Evolutionary conservation across 1,140 invertebrate genomes (phyloP), one percentile per base, ranked within the genome.

Genomic region (Phocides pigmalion): DNA sequence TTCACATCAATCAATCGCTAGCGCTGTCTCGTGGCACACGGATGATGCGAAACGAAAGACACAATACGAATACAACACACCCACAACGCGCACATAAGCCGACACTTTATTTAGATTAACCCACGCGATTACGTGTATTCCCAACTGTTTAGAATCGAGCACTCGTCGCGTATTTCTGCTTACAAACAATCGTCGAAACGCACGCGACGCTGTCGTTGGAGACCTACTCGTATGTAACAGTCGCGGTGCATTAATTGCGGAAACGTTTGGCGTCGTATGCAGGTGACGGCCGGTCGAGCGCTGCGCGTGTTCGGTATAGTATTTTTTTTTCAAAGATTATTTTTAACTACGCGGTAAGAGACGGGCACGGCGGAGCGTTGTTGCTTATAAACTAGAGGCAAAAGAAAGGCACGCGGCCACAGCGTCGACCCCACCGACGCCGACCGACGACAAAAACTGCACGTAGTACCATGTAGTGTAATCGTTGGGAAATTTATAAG

Each of bases 71-170:
- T 42, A 73, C 56, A 49, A 46, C 65, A 77, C 75, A 72, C 58
- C 49, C 69, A 75, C 64, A 70, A 74, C 74, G 79, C 76, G 62
- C 77, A 79, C 82, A 76, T 72, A 74, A 67, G 79, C 70, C 72
- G 72, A 47, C 54, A 73, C 68, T 79, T 68, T 80, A 82, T 80
- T 83, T 81, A 86, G 77, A 87, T 73, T 78, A 73, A 77, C 77
- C 72, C 75, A 80, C 82, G 68, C 82, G 72, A 79, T 82, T 79
- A 79, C 80, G 79, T 82, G 12, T 28, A 72, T 82, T 70, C 58
- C 58, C 79, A 81, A 81, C 65, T 37, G 66, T 65, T 64, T 66
- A 4, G 61, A 53, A 49, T 8, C 70, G 73, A 79, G 72, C 71
- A 79, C 68, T 71, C 68, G 67, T 51, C 61, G 73, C 39, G 39